These are phyloP conservation scores for Chymomyza amoena DNA, from an alignment of 2,888 invertebrate species.

Conservation along the genomic window DNA sequence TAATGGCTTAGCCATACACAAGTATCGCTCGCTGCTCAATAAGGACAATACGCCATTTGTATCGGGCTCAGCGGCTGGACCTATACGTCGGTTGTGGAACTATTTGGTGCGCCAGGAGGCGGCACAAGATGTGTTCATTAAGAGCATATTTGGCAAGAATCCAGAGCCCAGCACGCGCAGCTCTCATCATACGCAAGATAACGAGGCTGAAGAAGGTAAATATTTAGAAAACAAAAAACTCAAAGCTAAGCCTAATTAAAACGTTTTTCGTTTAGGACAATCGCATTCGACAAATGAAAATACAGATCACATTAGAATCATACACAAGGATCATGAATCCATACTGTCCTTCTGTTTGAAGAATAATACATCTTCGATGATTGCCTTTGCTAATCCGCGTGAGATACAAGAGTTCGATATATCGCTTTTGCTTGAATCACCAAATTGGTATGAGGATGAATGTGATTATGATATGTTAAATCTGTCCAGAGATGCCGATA, in stretches of 20 bases:
- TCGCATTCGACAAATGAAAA: constrained; percentile 70
- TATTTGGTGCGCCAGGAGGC: constrained; percentile 94
- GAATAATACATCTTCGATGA: constrained; percentile 89
- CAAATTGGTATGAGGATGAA: constrained; percentile 97
- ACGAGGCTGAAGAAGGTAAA: constrained; percentile 76
- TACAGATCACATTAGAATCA: constrained; percentile 92
- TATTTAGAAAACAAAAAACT: constrained; percentile 21
- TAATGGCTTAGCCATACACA: constrained; percentile 91
- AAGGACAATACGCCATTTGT: constrained; percentile 97
- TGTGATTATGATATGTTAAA: constrained; percentile 97
- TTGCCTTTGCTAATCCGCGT: constrained; percentile 95
- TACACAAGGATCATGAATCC: constrained; percentile 99
- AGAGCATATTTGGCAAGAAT: constrained; percentile 94
- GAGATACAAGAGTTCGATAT: constrained; percentile 99
- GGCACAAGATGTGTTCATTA: constrained; percentile 96
- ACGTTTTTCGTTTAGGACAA: constrained; percentile 44
- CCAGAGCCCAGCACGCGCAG: constrained; percentile 75
- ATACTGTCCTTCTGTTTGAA: constrained; percentile 98
- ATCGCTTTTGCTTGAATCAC: constrained; percentile 91
- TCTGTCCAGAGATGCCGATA: constrained; percentile 86
- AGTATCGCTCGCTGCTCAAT: constrained; percentile 94
- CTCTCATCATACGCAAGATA: constrained; percentile 53
- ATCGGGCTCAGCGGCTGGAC: constrained; percentile 85
- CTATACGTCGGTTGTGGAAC: constrained; percentile 92
- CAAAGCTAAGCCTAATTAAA: neutral